These are phyloP conservation scores for Cebidichthys violaceus DNA, from an alignment of 2,113 vertebrate genomes.

Conservation along the genomic window DNA sequence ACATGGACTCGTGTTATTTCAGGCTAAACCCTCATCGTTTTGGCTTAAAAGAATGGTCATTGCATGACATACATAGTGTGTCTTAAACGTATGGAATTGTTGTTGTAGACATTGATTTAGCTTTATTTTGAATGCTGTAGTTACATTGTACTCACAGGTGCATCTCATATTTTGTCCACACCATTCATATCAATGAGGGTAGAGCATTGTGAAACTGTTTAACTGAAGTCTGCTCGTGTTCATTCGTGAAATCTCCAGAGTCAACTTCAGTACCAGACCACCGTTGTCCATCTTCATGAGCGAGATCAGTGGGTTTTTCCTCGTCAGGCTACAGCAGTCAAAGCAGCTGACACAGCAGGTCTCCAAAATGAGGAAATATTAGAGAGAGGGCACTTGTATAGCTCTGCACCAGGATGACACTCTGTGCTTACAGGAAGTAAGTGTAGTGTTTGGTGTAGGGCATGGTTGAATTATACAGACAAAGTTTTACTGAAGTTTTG, in stretches of 20 bases:
- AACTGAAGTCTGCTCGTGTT: not conserved
- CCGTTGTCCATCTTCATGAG: not conserved
- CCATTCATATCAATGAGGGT: too few species aligned
- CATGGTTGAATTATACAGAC: not conserved
- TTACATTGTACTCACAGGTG: not conserved
- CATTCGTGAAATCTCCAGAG: constrained; percentile 5
- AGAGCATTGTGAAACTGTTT: not conserved
- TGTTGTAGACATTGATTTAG: not conserved
- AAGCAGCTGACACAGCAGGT: constrained; percentile 61
- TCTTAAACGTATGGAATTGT: too few species aligned
- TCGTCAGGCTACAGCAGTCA: not conserved
- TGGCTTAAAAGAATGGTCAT: not conserved
- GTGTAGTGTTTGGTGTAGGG: not conserved
- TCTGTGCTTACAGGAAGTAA: constrained; percentile 27
- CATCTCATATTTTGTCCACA: not conserved
- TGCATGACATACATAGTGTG: not conserved
- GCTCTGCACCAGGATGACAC: not conserved
- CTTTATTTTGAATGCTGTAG: not conserved
- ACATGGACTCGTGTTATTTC: not conserved
- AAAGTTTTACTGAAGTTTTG: not conserved
- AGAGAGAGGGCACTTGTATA: not conserved
- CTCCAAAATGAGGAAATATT: constrained; percentile 57
- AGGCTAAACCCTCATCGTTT: not conserved
- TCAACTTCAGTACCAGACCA: not conserved
- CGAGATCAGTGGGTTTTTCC: not conserved